phyloP scores from a whole-genome alignment of 2,797 vertebrate genomes.

The Gastrophryne carolinensis region DNA sequence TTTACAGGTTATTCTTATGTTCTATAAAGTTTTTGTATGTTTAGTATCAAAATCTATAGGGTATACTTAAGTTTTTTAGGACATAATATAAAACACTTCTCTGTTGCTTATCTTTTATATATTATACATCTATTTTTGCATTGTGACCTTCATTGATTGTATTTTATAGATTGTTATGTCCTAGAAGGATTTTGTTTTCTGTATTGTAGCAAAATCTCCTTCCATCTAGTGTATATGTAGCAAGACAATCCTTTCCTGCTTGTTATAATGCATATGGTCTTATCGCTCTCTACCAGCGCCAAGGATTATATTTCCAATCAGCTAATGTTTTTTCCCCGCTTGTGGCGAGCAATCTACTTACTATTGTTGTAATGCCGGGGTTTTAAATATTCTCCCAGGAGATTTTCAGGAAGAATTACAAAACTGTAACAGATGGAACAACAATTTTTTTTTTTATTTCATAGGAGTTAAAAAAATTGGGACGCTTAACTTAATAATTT shows the following conservation, averaged over 20 bases:
- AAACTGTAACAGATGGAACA: constrained; percentile 76
- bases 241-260: neutral
- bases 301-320: constrained; percentile 62
- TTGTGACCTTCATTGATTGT: no score
- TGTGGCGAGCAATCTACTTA: constrained; percentile 65
- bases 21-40: no score
- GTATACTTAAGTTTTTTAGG: no score
- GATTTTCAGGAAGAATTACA: constrained; percentile 55
- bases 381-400: constrained; percentile 70
- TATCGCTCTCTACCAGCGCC: constrained; percentile 30
- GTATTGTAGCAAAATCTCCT: no score
- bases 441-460: constrained; percentile 25
- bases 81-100: no score
- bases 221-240: neutral
- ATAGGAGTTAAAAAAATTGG: neutral
- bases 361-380: constrained; percentile 66
- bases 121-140: no score
- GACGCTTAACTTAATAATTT: constrained; percentile 5
- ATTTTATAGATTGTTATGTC: no score
- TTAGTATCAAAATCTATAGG: no score
- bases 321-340: constrained; percentile 61
- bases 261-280: constrained; percentile 27
- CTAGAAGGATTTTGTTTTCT: no score
- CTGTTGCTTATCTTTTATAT: no score
- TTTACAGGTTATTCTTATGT: no score